Evolutionary conservation across 23 tunicate species (phyloP), one percentile per base, ranked within the genome.

Genomic region (Halocynthia roretzi): DNA sequence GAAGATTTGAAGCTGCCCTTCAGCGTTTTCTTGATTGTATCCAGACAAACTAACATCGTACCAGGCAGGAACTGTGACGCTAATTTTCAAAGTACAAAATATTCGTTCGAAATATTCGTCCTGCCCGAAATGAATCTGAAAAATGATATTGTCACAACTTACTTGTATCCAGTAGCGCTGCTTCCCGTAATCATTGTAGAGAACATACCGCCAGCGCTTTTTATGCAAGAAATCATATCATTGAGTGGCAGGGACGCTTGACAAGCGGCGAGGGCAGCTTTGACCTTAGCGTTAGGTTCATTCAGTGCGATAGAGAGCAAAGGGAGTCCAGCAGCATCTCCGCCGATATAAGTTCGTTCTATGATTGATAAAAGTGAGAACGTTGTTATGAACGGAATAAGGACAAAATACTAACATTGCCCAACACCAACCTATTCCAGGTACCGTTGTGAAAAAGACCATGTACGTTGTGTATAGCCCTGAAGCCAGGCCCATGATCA

Each of bases 371-470:
- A 31, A 31, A 31, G 44, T 31, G 44, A 31, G 44, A 31, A 31
- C 44, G 44, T 31, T 1, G 44, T 31, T 31, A 31, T 31, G 44
- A 31, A 31, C 44, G 44, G 2, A 31, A 0, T 31, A 31, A 31
- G 15, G 12, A 67, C 18, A 5, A 5, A 44, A 20, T 14, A 14
- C 50, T 20, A 4, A 19, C 14, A 68, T 18, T 12, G 48, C 23
- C 17, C 31, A 68, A 48, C 54, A 65, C 77, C 68, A 55, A 87
- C 96, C 92, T 56, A 51, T 70, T 62, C 87, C 89, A 8, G 96
- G 96, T 6, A 76, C 71, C 10, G 89, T 90, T 20, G 83, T 75
- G 62, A 90, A 90, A 76, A 90, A 90, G 17, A 87, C 89, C 57
- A 90, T 85, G 15, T 77, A 80, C 18, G 96, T 90, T 5, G 96